phyloP scores from a whole-genome alignment of 1,140 invertebrate genomes.

The Saccostrea echinata region DNA sequence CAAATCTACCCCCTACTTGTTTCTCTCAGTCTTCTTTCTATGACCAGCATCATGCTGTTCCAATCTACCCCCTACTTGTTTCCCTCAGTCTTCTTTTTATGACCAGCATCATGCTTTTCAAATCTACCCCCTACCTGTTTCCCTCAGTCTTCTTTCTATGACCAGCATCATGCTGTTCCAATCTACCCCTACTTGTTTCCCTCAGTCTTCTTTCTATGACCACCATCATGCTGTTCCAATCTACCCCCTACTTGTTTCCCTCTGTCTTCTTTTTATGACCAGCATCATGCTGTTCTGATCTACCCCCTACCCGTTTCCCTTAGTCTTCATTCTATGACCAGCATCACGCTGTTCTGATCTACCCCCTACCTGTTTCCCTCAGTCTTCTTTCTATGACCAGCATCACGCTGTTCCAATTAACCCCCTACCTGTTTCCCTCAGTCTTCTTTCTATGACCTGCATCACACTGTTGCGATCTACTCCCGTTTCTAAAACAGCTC shows the following conservation, averaged over 20 bases:
- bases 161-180: neutral
- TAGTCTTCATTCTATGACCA: neutral
- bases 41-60: neutral
- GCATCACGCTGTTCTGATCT: neutral
- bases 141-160: neutral
- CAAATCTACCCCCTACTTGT: neutral
- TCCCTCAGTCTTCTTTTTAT: neutral
- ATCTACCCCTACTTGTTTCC: conserved; percentile 44
- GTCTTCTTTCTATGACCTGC: conserved; percentile 50
- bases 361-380: neutral
- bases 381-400: neutral
- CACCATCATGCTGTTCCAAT: neutral
- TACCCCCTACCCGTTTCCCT: too few relatives aligned
- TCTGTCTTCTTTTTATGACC: too few relatives aligned
- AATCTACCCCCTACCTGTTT: too few relatives aligned
- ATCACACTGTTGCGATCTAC: conserved; percentile 49
- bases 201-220: neutral
- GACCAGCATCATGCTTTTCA: neutral
- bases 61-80: too few relatives aligned
- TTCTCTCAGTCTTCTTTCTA: too few relatives aligned
- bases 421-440: conserved; percentile 51
- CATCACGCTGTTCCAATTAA: neutral
- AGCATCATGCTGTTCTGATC: neutral
- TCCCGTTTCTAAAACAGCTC: conserved; percentile 52
- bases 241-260: too few relatives aligned